A percentile compares a stretch with the other conserved stretches of the same genome.
phyloP scores from a whole-genome alignment of 2,113 vertebrate genomes.

The Accipiter cooperii region DNA sequence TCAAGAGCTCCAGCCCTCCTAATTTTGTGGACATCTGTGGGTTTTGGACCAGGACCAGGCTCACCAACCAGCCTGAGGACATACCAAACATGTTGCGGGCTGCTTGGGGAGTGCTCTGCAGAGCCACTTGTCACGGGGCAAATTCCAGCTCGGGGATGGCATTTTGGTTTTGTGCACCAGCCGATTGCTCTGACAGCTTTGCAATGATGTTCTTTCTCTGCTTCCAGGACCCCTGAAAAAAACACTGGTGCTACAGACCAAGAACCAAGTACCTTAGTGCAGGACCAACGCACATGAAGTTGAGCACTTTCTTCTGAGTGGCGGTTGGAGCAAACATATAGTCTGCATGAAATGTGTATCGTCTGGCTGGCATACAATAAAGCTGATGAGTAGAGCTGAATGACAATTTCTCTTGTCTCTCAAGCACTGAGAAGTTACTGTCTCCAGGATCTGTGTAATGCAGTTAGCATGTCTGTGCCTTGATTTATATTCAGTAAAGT shows the following conservation, averaged over 20 bases:
- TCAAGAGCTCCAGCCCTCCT: neutral
- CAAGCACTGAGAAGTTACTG: neutral
- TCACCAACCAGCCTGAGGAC: neutral
- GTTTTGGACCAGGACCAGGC: neutral
- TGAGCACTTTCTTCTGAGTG: neutral
- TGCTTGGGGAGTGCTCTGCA: neutral
- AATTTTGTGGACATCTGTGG: neutral
- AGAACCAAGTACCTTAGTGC: conserved; percentile 49
- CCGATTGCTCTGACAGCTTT: neutral
- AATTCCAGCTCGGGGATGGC: neutral
- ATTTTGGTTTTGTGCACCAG: neutral
- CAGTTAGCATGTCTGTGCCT: conserved; percentile 10
- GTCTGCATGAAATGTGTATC: conserved; percentile 63
- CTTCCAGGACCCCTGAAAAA: conserved; percentile 60
- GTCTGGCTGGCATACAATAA: conserved; percentile 62
- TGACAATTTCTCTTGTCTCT: neutral
- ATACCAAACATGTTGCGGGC: neutral
- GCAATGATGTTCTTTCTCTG: conserved; percentile 47
- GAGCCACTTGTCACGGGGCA: neutral
- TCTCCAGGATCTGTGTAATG: neutral
- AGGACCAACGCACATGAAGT: neutral
- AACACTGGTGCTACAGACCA: conserved; percentile 58
- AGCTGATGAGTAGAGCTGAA: conserved; percentile 33
- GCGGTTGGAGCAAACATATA: conserved; percentile 21
- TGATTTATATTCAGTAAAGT: conserved; percentile 24